Conservation (phyloP, 2,113 vertebrate species). For the Syngnathus scovelli region DNA sequence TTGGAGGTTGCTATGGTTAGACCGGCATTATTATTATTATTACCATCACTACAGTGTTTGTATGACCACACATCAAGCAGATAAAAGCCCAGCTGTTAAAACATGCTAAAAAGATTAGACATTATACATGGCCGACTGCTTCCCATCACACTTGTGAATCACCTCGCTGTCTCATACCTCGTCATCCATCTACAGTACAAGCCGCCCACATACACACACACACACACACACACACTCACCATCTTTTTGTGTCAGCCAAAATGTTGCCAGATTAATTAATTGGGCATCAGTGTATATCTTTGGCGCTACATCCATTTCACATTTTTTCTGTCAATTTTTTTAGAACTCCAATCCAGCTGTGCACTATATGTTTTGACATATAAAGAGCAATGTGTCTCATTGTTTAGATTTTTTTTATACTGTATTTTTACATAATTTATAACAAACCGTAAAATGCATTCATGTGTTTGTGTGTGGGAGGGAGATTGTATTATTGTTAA, state of each 20-base stretch:
- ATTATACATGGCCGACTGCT: constrained; percentile 44
- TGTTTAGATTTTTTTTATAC: constrained; percentile 14
- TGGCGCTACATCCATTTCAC: constrained; percentile 39
- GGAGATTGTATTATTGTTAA: constrained; percentile 62
- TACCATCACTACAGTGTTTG: background rate
- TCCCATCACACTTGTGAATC: constrained; percentile 51
- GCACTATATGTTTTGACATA: constrained; percentile 39
- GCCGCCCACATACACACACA: background rate
- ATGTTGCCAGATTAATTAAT: constrained; percentile 33
- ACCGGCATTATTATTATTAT: background rate
- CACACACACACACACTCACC: constrained; percentile 5
- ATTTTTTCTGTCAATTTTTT: constrained; percentile 21
- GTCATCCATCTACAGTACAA: constrained; percentile 6
- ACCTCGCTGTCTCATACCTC: constrained; percentile 15
- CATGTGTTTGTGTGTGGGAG: constrained; percentile 62
- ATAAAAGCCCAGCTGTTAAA: constrained; percentile 4
- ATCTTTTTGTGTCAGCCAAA: constrained; percentile 21
- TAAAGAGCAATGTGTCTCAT: constrained; percentile 45
- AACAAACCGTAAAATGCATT: constrained; percentile 60
- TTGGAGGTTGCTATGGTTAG: constrained; percentile 14
- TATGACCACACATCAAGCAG: constrained; percentile 27
- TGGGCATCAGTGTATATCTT: constrained; percentile 25
- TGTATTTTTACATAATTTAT: constrained; percentile 56
- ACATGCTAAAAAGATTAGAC: constrained; percentile 25
- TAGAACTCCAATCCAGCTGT: background rate